Percentiles rank a stretch among this genome's conserved stretches.
Conservation (phyloP, 2,888 invertebrate genomes). For the Amorpha juglandis region DNA sequence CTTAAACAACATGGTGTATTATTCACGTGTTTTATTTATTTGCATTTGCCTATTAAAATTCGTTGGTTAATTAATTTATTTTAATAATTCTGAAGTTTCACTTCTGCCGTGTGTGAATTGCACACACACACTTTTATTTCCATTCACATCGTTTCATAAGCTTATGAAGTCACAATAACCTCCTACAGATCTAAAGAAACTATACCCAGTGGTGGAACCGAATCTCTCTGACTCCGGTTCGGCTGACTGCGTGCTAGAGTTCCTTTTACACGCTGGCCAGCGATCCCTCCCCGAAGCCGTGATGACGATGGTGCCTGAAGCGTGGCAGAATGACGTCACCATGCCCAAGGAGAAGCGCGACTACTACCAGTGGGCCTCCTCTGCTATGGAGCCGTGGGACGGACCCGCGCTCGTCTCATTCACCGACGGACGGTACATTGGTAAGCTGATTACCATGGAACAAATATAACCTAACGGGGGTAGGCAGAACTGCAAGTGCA, state of each 20-base stretch:
- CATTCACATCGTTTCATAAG: no score
- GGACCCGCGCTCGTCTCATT: conserved; percentile 98
- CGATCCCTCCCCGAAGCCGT: conserved; percentile 97
- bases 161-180: background rate
- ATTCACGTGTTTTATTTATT: no score
- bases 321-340: conserved; percentile 97
- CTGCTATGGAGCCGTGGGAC: conserved; percentile 99
- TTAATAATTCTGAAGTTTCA: no score
- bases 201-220: conserved; percentile 99
- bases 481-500: no score
- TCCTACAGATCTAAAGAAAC: conserved; percentile 87
- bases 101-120: no score
- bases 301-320: conserved; percentile 99
- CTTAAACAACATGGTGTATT: no score
- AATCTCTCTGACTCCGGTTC: conserved; percentile 99
- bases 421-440: conserved; percentile 98
- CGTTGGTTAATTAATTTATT: no score
- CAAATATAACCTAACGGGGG: no score
- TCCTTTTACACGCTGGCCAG: conserved; percentile 96
- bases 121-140: no score
- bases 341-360: conserved; percentile 97
- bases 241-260: conserved; percentile 98
- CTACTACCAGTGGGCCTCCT: conserved; percentile 99
- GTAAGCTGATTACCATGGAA: conserved; percentile 58
- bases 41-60: no score